These are phyloP conservation scores for Meganola albula DNA, from an alignment of 2,888 invertebrate species.

Conservation along the genomic window DNA sequence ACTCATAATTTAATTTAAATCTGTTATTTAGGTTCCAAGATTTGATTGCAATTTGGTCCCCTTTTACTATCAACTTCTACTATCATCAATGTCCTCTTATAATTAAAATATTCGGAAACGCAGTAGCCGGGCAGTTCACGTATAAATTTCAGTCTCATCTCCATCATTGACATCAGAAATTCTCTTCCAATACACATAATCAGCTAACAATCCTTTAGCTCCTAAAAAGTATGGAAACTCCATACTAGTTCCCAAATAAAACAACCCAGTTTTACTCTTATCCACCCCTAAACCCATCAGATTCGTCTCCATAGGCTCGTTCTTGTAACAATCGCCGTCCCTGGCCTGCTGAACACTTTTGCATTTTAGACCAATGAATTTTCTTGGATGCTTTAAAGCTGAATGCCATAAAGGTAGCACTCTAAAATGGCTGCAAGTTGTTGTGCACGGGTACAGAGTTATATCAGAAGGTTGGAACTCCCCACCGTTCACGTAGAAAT, in stretches of 20 bases:
- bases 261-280: slow-evolving; percentile 47
- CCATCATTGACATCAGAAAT: slow-evolving; percentile 52
- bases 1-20: too few relatives aligned
- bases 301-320: slow-evolving; percentile 43
- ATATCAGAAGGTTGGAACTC: slow-evolving; percentile 65
- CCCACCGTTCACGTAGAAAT: slow-evolving; percentile 65
- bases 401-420: slow-evolving; percentile 53
- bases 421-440: slow-evolving; percentile 63
- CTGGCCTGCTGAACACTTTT: slow-evolving; percentile 57
- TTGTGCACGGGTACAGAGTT: slow-evolving; percentile 49
- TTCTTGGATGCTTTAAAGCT: slow-evolving; percentile 48
- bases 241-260: slow-evolving; percentile 54
- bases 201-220: slow-evolving; percentile 46
- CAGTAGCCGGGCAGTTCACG: too few relatives aligned
- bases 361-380: slow-evolving; percentile 58
- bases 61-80: too few relatives aligned
- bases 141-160: slow-evolving; percentile 52
- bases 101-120: too few relatives aligned
- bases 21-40: too few relatives aligned
- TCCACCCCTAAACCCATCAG: slow-evolving; percentile 49
- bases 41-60: too few relatives aligned
- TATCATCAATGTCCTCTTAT: too few relatives aligned
- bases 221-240: slow-evolving; percentile 59
- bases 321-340: slow-evolving; percentile 48
- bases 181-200: slow-evolving; percentile 51